Conservation (phyloP, 2,797 vertebrate species). For the Anomalospiza imberbis region DNA sequence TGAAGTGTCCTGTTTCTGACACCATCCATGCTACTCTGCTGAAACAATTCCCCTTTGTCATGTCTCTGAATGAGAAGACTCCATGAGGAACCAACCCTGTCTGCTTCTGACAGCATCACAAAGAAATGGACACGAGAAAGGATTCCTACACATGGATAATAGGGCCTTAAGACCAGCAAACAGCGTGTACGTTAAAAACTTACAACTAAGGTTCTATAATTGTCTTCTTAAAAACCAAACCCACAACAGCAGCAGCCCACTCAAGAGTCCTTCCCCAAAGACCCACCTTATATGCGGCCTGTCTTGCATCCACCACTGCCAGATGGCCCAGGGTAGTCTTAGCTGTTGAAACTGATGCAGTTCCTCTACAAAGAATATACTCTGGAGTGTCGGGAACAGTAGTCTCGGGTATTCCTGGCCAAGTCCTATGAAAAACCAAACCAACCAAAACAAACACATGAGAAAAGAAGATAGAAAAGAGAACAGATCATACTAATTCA, state of each 20-base stretch:
- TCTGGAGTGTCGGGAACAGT: not conserved
- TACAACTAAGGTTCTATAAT: not conserved
- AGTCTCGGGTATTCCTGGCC: constrained; percentile 77
- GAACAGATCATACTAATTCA: not conserved
- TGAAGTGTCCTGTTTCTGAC: not conserved
- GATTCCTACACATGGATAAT: not conserved
- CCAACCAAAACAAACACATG: not conserved
- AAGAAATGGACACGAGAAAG: not conserved
- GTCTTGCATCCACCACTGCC: constrained; percentile 74
- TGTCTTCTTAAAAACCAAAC: not conserved
- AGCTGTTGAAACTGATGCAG: constrained; percentile 72
- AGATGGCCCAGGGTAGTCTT: constrained; percentile 79
- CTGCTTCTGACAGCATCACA: not conserved
- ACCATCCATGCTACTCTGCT: not conserved
- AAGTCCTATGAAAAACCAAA: constrained; percentile 70
- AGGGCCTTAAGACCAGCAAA: not conserved
- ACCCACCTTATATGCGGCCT: constrained; percentile 77
- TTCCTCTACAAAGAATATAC: constrained; percentile 49
- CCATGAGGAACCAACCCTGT: not conserved
- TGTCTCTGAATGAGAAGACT: not conserved
- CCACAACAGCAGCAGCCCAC: not conserved
- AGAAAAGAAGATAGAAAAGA: not conserved
- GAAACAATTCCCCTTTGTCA: not conserved
- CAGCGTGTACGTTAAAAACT: not conserved
- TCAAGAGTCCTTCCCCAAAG: not conserved